Percentiles rank a stretch among this genome's conserved stretches.
Evolutionary conservation across 2,888 invertebrate genomes (phyloP).

Genomic region (Cheilosia vulpina): DNA sequence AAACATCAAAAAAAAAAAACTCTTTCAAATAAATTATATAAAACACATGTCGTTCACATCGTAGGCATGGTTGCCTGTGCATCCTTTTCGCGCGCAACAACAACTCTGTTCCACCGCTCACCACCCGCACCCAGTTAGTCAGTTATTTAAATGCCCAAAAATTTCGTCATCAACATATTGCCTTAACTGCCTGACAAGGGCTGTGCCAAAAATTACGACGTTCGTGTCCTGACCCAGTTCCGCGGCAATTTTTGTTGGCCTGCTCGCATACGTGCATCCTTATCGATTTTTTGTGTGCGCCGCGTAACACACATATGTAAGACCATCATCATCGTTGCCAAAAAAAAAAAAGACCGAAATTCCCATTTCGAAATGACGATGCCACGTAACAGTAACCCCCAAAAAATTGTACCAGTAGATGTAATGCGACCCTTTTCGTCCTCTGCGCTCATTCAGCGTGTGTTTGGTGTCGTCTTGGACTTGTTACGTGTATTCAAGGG

Average conservation of each 20-base stretch:
- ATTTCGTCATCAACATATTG: constrained; percentile 62
- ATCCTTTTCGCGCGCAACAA: constrained; percentile 26
- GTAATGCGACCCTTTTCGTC: constrained; percentile 42
- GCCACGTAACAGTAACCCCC: constrained; percentile 67
- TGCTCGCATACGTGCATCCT: constrained; percentile 42
- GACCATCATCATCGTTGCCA: constrained; percentile 55
- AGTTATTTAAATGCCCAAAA: constrained; percentile 52
- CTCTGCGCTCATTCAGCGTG: constrained; percentile 34
- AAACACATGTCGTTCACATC: constrained; percentile 55
- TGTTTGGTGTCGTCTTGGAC: constrained; percentile 40
- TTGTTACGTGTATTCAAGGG: constrained; percentile 54
- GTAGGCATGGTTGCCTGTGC: constrained; percentile 5
- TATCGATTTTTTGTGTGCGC: constrained; percentile 60
- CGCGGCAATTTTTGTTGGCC: constrained; percentile 54
- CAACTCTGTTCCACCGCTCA: constrained; percentile 12
- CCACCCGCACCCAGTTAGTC: neutral
- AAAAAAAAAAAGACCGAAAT: constrained; percentile 19
- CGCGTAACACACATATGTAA: constrained; percentile 54
- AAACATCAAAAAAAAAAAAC: neutral
- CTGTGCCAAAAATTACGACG: constrained; percentile 60
- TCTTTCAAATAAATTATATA: constrained; percentile 37
- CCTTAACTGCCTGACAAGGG: constrained; percentile 36
- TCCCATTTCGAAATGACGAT: constrained; percentile 45
- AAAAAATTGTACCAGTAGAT: constrained; percentile 35
- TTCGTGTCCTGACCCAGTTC: constrained; percentile 68